Conservation (phyloP, 1,140 invertebrate species). For the Cylas formicarius region DNA sequence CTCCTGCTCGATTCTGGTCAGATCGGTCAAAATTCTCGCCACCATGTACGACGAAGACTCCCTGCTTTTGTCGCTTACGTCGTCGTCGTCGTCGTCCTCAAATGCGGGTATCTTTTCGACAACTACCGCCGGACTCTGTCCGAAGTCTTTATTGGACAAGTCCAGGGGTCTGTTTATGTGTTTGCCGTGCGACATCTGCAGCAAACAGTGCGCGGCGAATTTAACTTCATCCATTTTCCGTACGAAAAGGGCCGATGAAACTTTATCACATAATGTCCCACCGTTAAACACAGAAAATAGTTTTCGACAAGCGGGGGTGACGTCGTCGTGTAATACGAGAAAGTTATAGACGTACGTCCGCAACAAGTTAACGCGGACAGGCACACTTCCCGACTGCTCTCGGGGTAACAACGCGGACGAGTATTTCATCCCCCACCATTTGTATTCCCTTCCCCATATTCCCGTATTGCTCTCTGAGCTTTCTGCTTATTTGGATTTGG, state of each 20-base stretch:
- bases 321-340: too few relatives aligned
- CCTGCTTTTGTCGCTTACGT: background rate
- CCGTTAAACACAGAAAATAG: too few relatives aligned
- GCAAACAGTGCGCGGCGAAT: slow-evolving; percentile 53
- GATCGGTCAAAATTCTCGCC: slow-evolving; percentile 53
- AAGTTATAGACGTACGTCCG: too few relatives aligned
- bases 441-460: slow-evolving; percentile 21
- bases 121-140: slow-evolving; percentile 6
- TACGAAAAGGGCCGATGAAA: background rate
- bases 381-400: slow-evolving; percentile 16
- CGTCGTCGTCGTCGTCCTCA: slow-evolving; percentile 24
- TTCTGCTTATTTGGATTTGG: slow-evolving; percentile 23
- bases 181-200: slow-evolving; percentile 49
- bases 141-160: slow-evolving; percentile 29
- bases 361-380: slow-evolving; percentile 17
- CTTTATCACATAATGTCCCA: background rate
- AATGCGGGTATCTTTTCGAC: slow-evolving; percentile 16
- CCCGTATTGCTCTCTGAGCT: slow-evolving; percentile 23
- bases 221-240: slow-evolving; percentile 45
- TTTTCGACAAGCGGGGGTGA: too few relatives aligned
- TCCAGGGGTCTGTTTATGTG: slow-evolving; percentile 34
- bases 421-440: slow-evolving; percentile 14
- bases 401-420: slow-evolving; percentile 13
- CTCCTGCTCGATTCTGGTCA: slow-evolving; percentile 50
- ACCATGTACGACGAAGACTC: slow-evolving; percentile 49